phyloP scores from a whole-genome alignment of 2,113 vertebrate species.

The Corythaeola cristata region DNA sequence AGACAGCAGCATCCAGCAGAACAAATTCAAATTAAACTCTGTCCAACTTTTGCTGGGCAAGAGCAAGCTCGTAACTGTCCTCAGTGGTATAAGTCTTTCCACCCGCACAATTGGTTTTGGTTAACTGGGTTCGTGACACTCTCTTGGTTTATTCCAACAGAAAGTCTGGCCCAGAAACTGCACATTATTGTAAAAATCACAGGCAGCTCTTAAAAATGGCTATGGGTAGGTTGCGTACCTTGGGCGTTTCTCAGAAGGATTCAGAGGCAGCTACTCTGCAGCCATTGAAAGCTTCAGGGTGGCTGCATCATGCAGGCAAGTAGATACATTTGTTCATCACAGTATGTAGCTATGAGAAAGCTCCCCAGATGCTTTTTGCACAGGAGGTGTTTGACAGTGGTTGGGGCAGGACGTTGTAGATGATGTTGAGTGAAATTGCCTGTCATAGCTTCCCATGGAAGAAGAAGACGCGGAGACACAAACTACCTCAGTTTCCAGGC shows the following conservation, averaged over 20 bases:
- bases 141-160: background rate
- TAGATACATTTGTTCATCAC: background rate
- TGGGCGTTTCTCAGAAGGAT: background rate
- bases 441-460: background rate
- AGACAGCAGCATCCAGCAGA: background rate
- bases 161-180: background rate
- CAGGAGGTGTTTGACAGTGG: background rate
- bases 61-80: background rate
- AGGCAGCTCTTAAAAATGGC: background rate
- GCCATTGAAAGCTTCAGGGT: background rate
- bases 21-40: background rate
- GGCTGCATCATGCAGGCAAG: background rate
- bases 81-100: background rate
- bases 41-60: background rate
- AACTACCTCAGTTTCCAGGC: background rate
- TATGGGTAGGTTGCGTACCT: accelerated
- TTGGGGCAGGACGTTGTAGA: accelerated
- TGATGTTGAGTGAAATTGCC: background rate
- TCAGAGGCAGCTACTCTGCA: background rate
- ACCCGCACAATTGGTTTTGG: background rate
- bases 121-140: background rate
- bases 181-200: background rate
- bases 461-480: background rate
- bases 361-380: background rate
- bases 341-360: accelerated